Conservation (phyloP, 2,797 vertebrate genomes). For the Cirrhinus molitorella region DNA sequence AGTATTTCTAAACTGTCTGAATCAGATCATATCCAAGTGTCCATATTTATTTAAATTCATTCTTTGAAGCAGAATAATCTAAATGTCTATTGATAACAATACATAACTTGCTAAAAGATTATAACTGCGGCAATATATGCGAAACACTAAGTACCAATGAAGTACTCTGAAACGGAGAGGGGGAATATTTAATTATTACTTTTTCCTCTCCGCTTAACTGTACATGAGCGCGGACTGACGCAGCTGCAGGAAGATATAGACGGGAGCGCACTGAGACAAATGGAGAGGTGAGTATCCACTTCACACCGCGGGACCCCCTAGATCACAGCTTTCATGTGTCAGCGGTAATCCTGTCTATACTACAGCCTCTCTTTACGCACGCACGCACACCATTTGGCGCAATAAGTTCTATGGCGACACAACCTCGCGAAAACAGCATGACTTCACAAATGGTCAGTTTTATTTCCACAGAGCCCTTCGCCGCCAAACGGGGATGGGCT, state of each 20-base stretch:
- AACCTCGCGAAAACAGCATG: slow-evolving; percentile 64
- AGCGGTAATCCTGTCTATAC: slow-evolving; percentile 29
- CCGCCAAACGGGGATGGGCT: slow-evolving; percentile 24
- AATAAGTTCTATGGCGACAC: slow-evolving; percentile 78
- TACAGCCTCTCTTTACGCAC: slow-evolving; percentile 8
- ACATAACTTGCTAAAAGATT: neutral
- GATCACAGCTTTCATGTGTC: slow-evolving; percentile 48
- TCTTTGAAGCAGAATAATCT: neutral
- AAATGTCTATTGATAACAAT: neutral
- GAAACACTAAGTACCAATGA: neutral
- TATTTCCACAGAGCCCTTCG: slow-evolving; percentile 43
- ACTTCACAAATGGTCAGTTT: slow-evolving; percentile 73
- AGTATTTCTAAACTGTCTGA: neutral
- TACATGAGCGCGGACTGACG: neutral
- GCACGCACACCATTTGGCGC: slow-evolving; percentile 77
- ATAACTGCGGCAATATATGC: no score
- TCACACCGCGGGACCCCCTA: slow-evolving; percentile 47
- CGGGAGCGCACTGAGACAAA: slow-evolving; percentile 36
- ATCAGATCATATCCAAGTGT: neutral
- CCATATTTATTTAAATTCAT: neutral
- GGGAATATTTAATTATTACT: neutral
- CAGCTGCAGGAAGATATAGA: slow-evolving; percentile 9
- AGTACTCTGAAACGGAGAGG: neutral
- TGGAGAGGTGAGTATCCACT: slow-evolving; percentile 37
- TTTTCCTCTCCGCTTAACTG: neutral